Conservation (phyloP, 1,140 invertebrate genomes). For the Arion vulgaris region DNA sequence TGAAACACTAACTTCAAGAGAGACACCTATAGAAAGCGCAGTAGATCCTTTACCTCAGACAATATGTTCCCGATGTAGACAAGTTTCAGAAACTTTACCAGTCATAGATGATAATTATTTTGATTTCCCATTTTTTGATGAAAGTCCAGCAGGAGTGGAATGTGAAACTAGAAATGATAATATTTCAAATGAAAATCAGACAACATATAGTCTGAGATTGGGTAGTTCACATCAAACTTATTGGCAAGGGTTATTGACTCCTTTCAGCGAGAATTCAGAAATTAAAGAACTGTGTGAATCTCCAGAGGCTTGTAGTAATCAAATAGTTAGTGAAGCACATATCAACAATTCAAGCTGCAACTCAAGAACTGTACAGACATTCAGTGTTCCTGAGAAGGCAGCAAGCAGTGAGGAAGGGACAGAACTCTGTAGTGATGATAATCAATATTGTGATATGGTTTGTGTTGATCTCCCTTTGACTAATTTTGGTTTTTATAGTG, state of each 20-base stretch:
- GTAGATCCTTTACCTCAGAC: background rate
- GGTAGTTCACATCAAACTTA: background rate
- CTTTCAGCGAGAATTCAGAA: too few species aligned
- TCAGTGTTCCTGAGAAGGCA: background rate
- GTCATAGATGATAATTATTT: background rate
- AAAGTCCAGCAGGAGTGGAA: background rate
- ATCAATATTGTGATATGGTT: conserved; percentile 36
- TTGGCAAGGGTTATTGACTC: background rate
- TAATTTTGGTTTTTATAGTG: conserved; percentile 62
- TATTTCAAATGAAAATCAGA: background rate
- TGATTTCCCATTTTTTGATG: background rate
- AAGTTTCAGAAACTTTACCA: background rate
- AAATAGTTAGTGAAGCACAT: background rate
- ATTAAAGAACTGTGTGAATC: background rate
- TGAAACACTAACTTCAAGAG: background rate
- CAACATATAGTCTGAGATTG: background rate
- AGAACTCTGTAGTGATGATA: conserved; percentile 5
- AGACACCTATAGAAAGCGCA: background rate
- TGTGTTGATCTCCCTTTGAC: conserved; percentile 61
- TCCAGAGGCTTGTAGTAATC: background rate
- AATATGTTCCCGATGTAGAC: background rate
- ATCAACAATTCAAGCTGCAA: background rate
- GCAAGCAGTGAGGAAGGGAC: background rate
- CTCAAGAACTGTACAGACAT: background rate
- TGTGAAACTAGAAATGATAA: background rate